Evolutionary conservation across 2,113 vertebrate species (phyloP).

Genomic region (Serilophus lunatus): DNA sequence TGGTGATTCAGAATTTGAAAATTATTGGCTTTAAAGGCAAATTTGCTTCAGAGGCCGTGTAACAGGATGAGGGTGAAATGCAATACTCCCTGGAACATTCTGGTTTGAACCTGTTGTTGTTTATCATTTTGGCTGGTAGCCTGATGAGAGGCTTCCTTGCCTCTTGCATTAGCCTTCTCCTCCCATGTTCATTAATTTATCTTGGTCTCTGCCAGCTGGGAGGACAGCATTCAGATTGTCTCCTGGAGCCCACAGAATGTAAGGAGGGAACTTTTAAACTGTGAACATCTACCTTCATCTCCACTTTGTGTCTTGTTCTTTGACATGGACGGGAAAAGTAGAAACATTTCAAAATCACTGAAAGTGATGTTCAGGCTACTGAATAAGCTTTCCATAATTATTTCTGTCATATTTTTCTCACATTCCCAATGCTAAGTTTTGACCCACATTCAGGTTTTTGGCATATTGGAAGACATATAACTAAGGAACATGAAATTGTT

Average conservation of each 20-base stretch:
- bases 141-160: background rate
- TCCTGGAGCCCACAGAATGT: background rate
- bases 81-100: background rate
- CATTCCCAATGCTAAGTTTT: background rate
- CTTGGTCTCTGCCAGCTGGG: background rate
- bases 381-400: background rate
- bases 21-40: background rate
- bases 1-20: background rate
- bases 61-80: background rate
- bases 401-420: background rate
- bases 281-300: background rate
- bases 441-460: background rate
- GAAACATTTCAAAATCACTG: background rate
- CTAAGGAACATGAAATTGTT: background rate
- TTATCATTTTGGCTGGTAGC: background rate
- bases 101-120: background rate
- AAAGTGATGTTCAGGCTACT: background rate
- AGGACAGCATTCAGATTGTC: background rate
- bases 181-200: background rate
- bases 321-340: background rate
- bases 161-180: background rate
- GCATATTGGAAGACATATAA: background rate
- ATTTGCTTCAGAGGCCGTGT: background rate
- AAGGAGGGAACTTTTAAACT: background rate
- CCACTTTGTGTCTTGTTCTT: background rate